Base-by-base conservation (phyloP, 1,140 invertebrate species). In the Leguminivora glycinivorella region DNA sequence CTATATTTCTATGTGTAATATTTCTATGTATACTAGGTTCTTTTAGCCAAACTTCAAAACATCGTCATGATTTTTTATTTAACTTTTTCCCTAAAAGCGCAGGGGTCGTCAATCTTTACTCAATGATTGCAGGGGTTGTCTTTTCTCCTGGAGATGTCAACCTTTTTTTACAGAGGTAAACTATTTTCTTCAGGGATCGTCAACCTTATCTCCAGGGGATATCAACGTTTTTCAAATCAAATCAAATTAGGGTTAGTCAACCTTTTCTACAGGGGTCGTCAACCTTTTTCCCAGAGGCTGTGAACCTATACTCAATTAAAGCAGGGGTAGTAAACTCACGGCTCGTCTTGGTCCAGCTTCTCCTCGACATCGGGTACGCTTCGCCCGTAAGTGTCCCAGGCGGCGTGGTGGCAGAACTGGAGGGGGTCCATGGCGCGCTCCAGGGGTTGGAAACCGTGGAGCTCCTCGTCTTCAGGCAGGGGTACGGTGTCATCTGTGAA, bases 361-460 rank as follows among this genome's bases (percentile, higher is more conserved):
- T 74, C 43, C 0, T 83, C 77, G 1, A 75, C 38, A 5, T 86
- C 85, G 1, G 87, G 83, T 56, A 85, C 31, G 4, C 75, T 56
- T 19, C 76, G 78, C 1, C 80, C 82, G 70, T 81, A 79, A 10
- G 83, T 78, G 82, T 93, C 84, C 85, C 87, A 87, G 7, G 81
- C 68, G 25, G 80, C 82, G 71, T 86, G 82, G 70, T 82, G 84
- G 2, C 81, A 70, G 77, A 93, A 93, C 77, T 93, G 85, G 43
- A 94, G 88, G 43, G 93, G 88, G 78, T 92, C 92, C 71, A 95
- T 93, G 47, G 92, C 92, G 38, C 92, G 92, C 75, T 95, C 93
- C 10, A 97, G 89, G 1, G 96, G 96, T 72, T 96, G 85, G 88
- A 97, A 97, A 22, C 96, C 96, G 82, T 96, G 94, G 19, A 97